Evolutionary conservation across 1,140 invertebrate genomes (phyloP).

Genomic region (Anastrepha ludens): DNA sequence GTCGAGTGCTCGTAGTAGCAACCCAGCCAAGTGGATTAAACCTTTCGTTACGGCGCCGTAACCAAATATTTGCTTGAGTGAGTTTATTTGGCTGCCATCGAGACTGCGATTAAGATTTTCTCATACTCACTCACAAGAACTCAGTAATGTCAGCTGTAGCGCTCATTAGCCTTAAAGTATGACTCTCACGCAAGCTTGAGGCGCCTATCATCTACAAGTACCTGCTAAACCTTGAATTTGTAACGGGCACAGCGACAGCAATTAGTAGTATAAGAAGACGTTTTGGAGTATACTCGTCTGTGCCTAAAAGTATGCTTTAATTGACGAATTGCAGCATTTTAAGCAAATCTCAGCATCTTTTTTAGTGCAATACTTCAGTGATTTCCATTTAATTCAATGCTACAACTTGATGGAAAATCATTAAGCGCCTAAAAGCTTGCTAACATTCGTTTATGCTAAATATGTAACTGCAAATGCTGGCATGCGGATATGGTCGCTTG

Average conservation of each 20-base stretch:
- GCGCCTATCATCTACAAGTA: neutral
- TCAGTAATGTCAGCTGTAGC: too few species aligned
- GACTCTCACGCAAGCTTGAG: neutral
- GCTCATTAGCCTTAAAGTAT: neutral
- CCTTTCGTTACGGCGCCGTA: neutral
- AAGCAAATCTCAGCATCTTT: neutral
- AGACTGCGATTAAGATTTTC: neutral
- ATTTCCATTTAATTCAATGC: too few species aligned
- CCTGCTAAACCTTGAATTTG: neutral
- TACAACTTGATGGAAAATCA: neutral
- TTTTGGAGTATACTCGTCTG: too few species aligned
- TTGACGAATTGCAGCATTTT: neutral
- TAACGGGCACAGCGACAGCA: neutral
- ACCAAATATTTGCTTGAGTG: constrained; percentile 15
- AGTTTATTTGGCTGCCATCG: neutral
- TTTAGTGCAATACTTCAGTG: neutral
- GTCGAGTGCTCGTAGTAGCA: neutral
- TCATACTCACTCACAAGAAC: neutral
- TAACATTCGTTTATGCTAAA: too few species aligned
- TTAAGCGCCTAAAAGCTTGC: neutral
- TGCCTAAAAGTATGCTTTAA: neutral
- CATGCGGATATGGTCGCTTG: too few species aligned
- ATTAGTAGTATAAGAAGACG: neutral
- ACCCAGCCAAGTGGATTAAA: neutral
- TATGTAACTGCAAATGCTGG: neutral